phyloP scores from a whole-genome alignment of 2,888 invertebrate genomes.

The Choreutis nemorana region DNA sequence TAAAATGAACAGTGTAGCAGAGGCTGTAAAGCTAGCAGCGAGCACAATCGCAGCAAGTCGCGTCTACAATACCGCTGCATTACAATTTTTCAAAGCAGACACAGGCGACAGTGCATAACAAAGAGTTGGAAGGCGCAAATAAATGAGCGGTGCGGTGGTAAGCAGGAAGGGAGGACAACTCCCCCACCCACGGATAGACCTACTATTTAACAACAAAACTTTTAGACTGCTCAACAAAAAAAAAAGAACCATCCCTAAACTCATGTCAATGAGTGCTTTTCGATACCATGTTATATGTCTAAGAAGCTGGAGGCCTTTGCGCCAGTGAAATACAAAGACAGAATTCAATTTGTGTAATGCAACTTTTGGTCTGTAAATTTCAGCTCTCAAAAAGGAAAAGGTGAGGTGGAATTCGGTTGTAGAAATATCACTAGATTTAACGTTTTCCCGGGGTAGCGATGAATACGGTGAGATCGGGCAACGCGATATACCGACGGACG shows the following conservation, averaged over 20 bases:
- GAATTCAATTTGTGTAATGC: slow-evolving; percentile 57
- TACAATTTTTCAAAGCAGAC: slow-evolving; percentile 63
- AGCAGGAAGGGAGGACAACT: slow-evolving; percentile 37
- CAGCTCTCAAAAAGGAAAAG: slow-evolving; percentile 45
- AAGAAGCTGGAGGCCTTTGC: too few relatives aligned
- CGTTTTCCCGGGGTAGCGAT: slow-evolving; percentile 41
- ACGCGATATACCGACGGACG: slow-evolving; percentile 33
- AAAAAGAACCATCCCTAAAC: too few relatives aligned
- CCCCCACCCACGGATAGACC: slow-evolving; percentile 14
- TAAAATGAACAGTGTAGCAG: slow-evolving; percentile 23
- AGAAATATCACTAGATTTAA: slow-evolving; percentile 48
- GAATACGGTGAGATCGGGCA: slow-evolving; percentile 55
- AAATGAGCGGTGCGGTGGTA: slow-evolving; percentile 55
- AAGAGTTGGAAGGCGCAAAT: slow-evolving; percentile 60
- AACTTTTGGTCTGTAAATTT: slow-evolving; percentile 41
- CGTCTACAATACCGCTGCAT: slow-evolving; percentile 53
- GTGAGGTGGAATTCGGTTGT: slow-evolving; percentile 33
- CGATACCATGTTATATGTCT: too few relatives aligned
- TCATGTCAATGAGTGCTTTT: too few relatives aligned
- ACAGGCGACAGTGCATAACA: slow-evolving; percentile 57
- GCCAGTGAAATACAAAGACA: slow-evolving; percentile 16
- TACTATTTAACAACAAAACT: slow-evolving; percentile 3
- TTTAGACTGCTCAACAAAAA: too few relatives aligned
- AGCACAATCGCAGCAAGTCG: slow-evolving; percentile 47
- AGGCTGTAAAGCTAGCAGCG: slow-evolving; percentile 17